A percentile compares a stretch with the other conserved stretches of the same genome.
Conservation (phyloP, 1,140 invertebrate species). For the Megalopta genalis region DNA sequence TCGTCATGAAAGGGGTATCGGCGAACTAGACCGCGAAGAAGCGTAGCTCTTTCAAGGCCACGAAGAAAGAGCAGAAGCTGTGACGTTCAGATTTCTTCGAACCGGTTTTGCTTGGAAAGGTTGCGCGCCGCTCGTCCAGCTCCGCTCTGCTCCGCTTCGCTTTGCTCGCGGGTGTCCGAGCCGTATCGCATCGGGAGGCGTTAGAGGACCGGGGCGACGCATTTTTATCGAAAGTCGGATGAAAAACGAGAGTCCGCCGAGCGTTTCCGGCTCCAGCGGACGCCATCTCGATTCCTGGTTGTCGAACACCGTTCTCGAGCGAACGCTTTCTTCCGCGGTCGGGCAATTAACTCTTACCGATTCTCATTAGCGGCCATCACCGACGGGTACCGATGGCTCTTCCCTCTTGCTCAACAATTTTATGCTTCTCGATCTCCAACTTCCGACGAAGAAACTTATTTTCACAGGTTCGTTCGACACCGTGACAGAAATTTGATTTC, state of each 20-base stretch:
- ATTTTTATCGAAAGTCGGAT: background rate
- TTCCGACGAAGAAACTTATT: no score
- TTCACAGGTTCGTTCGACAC: no score
- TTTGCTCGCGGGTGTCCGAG: no score
- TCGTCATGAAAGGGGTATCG: conserved; percentile 76
- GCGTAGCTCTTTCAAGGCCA: conserved; percentile 76
- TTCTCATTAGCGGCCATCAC: background rate
- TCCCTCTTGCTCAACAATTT: no score
- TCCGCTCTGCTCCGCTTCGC: background rate
- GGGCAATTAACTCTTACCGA: background rate
- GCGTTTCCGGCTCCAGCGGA: background rate
- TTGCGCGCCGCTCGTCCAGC: background rate
- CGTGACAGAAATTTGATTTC: no score
- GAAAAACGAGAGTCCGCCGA: background rate
- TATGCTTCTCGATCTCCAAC: no score
- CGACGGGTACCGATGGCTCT: no score
- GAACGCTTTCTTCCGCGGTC: background rate
- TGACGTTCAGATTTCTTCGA: conserved; percentile 71
- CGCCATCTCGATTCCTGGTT: background rate
- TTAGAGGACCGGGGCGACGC: conserved; percentile 9
- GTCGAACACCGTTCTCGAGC: background rate
- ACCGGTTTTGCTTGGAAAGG: conserved; percentile 65
- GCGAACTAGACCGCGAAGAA: conserved; percentile 78
- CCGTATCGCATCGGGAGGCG: background rate
- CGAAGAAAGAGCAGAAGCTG: conserved; percentile 71